These are phyloP conservation scores for Anolis sagrei DNA, from an alignment of 2,113 vertebrate species.

Conservation along the genomic window DNA sequence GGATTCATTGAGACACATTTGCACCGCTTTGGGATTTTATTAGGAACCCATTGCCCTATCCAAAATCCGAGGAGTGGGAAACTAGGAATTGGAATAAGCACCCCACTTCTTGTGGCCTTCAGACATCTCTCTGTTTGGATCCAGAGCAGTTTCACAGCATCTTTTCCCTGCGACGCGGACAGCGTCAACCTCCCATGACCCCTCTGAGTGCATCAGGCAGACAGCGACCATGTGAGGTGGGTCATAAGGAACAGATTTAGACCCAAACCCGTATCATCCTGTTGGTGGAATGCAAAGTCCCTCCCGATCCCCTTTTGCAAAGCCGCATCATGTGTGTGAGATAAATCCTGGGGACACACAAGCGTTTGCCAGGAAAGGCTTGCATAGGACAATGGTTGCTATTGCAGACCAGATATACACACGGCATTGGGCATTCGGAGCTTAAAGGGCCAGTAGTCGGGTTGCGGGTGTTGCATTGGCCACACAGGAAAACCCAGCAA, in stretches of 20 bases:
- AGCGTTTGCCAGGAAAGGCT: slow-evolving; percentile 52
- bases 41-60: too few relatives aligned
- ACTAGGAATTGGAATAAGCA: not conserved
- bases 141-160: fast-evolving
- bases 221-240: slow-evolving; percentile 87
- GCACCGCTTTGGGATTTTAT: too few relatives aligned
- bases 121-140: not conserved
- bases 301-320: slow-evolving; percentile 73
- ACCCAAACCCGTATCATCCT: slow-evolving; percentile 79
- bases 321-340: slow-evolving; percentile 83
- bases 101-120: not conserved
- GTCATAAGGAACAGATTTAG: slow-evolving; percentile 98
- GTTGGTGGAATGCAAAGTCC: slow-evolving; percentile 80
- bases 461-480: too few relatives aligned
- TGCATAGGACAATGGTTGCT: slow-evolving; percentile 59
- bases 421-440: not conserved
- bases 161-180: slow-evolving; percentile 67
- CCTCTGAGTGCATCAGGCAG: slow-evolving; percentile 67
- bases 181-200: slow-evolving; percentile 66
- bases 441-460: slow-evolving; percentile 38
- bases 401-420: slow-evolving; percentile 50
- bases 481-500: too few relatives aligned
- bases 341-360: slow-evolving; percentile 72
- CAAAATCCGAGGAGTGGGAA: not conserved
- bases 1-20: not conserved